Conservation (phyloP, 1,140 invertebrate genomes). For the Drosophila ananassae region DNA sequence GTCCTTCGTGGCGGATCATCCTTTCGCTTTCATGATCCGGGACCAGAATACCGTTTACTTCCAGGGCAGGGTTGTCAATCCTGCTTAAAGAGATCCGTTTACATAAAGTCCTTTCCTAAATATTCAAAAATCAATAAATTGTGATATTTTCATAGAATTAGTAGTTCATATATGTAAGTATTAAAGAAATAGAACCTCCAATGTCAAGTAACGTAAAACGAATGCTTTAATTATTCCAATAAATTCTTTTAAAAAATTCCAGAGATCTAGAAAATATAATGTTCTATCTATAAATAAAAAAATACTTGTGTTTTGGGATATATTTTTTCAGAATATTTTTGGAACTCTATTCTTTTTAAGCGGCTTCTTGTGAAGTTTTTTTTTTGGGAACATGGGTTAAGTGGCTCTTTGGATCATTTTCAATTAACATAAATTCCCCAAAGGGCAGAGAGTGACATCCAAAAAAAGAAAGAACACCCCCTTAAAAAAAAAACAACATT, state of each 20-base stretch:
- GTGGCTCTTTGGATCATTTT: constrained; percentile 6
- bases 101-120: background rate
- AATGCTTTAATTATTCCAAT: background rate
- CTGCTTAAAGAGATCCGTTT: background rate
- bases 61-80: constrained; percentile 25
- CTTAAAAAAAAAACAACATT: background rate
- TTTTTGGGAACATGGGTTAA: constrained; percentile 5
- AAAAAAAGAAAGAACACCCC: background rate
- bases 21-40: constrained; percentile 58
- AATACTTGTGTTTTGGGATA: background rate
- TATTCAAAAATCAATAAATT: background rate
- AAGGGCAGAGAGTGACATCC: background rate
- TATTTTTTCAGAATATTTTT: background rate
- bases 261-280: background rate
- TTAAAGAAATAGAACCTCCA: background rate
- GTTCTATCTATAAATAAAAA: background rate
- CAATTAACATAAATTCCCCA: constrained; percentile 19
- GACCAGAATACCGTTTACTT: constrained; percentile 22
- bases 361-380: constrained; percentile 5
- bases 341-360: background rate
- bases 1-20: constrained; percentile 60
- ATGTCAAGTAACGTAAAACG: background rate
- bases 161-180: too few relatives aligned
- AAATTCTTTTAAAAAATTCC: too few relatives aligned
- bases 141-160: background rate